Percentiles rank a stretch among this genome's conserved stretches.
Conservation (phyloP, 2,797 vertebrate species). For the Acanthopagrus latus region DNA sequence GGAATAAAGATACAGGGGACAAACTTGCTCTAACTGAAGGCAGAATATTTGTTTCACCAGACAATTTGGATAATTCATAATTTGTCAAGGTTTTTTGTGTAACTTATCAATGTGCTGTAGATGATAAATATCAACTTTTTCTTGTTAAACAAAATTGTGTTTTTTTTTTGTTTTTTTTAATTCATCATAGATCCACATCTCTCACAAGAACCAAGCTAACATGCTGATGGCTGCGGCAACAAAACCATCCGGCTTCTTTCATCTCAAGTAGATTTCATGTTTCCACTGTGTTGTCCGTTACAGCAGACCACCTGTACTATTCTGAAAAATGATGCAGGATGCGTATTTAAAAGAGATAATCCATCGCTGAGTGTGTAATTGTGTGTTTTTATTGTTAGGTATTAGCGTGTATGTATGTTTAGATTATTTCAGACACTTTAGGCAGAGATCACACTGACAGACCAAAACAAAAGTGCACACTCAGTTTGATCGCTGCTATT, state of each 20-base stretch:
- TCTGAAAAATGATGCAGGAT: constrained; percentile 5
- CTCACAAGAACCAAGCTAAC: constrained; percentile 93
- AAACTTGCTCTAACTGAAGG: not conserved
- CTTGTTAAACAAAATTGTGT: not conserved
- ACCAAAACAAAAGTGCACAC: constrained; percentile 17
- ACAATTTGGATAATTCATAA: not conserved
- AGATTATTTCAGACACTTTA: constrained; percentile 14
- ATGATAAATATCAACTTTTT: no score
- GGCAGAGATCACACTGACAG: constrained; percentile 2
- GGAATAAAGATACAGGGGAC: not conserved
- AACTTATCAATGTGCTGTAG: not conserved
- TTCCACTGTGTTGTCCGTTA: not conserved
- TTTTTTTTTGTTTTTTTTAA: constrained; percentile 18
- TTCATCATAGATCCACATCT: constrained; percentile 88
- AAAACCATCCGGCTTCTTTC: constrained; percentile 88
- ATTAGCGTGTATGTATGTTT: constrained; percentile 34
- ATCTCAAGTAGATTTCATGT: constrained; percentile 80
- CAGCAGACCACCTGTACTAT: not conserved
- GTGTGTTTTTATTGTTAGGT: constrained; percentile 17
- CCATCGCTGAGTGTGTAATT: constrained; percentile 13
- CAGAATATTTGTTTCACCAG: not conserved
- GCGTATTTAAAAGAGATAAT: constrained; percentile 7
- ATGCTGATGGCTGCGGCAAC: constrained; percentile 90
- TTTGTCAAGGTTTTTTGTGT: not conserved
- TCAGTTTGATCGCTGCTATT: constrained; percentile 39